phyloP scores from a whole-genome alignment of 1,140 invertebrate species.

The Ceratina calcarata region DNA sequence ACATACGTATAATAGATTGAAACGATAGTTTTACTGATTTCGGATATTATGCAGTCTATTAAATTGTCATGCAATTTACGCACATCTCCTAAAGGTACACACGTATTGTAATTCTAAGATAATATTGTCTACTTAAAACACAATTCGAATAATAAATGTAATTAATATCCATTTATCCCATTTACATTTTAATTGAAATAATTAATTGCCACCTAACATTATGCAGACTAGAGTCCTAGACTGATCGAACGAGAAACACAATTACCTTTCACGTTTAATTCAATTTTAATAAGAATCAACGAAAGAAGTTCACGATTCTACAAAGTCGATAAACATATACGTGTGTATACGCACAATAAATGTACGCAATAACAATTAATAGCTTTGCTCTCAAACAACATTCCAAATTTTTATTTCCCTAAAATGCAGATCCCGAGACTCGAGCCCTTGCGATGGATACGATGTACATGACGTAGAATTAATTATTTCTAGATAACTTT shows the following conservation, averaged over 20 bases:
- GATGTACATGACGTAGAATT: conserved; percentile 19
- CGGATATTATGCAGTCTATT: conserved; percentile 22
- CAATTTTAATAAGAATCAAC: not conserved
- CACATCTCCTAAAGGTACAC: conserved; percentile 21
- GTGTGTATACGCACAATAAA: conserved; percentile 16
- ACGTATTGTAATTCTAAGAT: conserved; percentile 9
- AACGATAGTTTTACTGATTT: conserved; percentile 18
- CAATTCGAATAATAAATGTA: conserved; percentile 26
- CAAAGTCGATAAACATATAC: conserved; percentile 4
- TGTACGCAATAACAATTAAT: conserved; percentile 1
- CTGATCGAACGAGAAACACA: too few species aligned
- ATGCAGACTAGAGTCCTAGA: conserved; percentile 26
- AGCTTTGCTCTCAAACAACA: conserved; percentile 41
- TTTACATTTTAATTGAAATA: conserved; percentile 22
- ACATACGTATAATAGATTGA: not conserved
- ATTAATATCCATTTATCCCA: not conserved
- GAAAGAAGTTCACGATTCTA: conserved; percentile 19
- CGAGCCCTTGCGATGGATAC: conserved; percentile 7
- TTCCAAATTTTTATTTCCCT: conserved; percentile 14
- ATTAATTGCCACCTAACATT: conserved; percentile 27
- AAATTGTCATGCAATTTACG: conserved; percentile 12
- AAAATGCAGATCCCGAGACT: conserved; percentile 22
- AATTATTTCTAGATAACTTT: conserved; percentile 34
- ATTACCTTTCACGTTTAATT: not conserved
- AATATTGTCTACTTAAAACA: conserved; percentile 21